phyloP scores from a whole-genome alignment of 2,113 vertebrate species.

The Esox niger region DNA sequence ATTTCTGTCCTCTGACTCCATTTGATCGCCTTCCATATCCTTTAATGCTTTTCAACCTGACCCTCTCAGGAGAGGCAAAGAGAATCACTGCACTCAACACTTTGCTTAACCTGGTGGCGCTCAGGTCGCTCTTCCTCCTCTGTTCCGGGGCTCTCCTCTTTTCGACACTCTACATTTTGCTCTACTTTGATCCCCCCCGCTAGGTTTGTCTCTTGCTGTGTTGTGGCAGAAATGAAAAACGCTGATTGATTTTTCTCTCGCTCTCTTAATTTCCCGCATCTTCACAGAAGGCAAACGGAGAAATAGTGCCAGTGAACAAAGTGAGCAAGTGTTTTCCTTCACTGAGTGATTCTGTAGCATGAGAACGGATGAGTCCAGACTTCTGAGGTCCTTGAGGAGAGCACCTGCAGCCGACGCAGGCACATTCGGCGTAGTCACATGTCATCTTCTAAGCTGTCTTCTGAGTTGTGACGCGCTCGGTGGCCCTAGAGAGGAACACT shows the following conservation, averaged over 20 bases:
- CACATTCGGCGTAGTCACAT: no score
- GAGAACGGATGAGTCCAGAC: no score
- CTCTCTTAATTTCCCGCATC: neutral
- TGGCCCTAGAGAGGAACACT: no score
- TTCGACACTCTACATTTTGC: slow-evolving; percentile 43
- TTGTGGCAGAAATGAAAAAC: slow-evolving; percentile 35
- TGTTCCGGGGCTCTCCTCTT: no score
- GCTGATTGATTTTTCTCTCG: slow-evolving; percentile 12
- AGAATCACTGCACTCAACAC: slow-evolving; percentile 70
- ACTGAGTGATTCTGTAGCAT: no score
- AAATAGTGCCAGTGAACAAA: slow-evolving; percentile 5
- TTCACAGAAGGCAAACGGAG: neutral
- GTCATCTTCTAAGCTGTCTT: no score
- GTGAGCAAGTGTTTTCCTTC: slow-evolving; percentile 25
- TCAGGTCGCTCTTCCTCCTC: slow-evolving; percentile 41
- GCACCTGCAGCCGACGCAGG: no score
- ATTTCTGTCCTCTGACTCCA: no score
- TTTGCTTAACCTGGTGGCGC: slow-evolving; percentile 62
- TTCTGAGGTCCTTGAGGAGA: no score
- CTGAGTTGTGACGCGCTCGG: no score
- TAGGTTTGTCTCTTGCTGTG: slow-evolving; percentile 47
- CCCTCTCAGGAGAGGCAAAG: slow-evolving; percentile 67
- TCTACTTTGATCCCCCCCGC: slow-evolving; percentile 53
- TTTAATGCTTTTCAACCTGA: slow-evolving; percentile 75
- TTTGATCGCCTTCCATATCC: no score